Percentiles rank a stretch among this genome's conserved stretches.
Conservation (phyloP, 2,797 vertebrate species). For the Apodemus agrarius region DNA sequence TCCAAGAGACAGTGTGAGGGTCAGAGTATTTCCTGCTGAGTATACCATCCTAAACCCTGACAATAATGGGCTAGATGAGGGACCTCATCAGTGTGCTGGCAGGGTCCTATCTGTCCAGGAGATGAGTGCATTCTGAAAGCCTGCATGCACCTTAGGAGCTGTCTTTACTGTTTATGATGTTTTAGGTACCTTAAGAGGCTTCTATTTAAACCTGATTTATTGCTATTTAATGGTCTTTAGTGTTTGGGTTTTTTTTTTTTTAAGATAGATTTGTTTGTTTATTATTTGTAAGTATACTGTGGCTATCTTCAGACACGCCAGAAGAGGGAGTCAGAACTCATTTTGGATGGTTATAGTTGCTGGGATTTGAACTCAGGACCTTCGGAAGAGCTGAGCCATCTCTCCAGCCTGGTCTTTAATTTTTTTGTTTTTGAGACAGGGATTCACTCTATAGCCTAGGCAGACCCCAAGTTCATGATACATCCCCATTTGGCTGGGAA, state of each 20-base stretch:
- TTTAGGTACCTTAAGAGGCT: neutral
- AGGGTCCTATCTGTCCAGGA: neutral
- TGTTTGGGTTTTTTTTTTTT: neutral
- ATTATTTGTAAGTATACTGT: neutral
- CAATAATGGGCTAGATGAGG: neutral
- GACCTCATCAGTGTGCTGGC: neutral
- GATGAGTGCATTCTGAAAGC: neutral
- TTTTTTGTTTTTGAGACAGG: neutral
- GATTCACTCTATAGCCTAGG: neutral
- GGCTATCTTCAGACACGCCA: too few relatives aligned
- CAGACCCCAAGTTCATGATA: neutral
- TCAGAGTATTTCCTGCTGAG: neutral
- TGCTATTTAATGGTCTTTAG: neutral
- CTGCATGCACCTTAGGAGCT: neutral
- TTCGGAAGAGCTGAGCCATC: too few relatives aligned
- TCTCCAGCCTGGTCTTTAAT: neutral
- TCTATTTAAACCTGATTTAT: slow-evolving; percentile 1
- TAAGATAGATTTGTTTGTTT: neutral
- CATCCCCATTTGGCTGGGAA: neutral
- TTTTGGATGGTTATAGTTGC: too few relatives aligned
- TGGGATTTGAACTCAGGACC: too few relatives aligned
- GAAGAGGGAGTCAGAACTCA: too few relatives aligned
- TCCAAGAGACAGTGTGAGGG: neutral
- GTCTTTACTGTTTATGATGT: neutral
- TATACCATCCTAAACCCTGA: neutral